Evolutionary conservation across 2,113 vertebrate genomes (phyloP), one percentile per base, ranked within the genome.

Genomic region (Callaeas wilsoni): DNA sequence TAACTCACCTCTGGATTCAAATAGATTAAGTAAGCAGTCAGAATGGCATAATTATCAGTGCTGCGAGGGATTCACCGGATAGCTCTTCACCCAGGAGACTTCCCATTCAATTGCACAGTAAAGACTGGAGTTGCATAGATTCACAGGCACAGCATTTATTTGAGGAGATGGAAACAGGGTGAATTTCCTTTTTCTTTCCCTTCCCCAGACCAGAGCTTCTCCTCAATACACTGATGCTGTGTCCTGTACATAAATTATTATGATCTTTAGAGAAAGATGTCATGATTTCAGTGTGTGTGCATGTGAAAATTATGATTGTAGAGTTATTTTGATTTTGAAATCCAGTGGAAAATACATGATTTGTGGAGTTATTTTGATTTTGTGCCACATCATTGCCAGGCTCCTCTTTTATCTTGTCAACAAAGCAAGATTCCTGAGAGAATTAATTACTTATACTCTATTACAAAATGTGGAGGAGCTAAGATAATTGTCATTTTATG

Each of bases 1-100:
- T 97, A 97, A 97, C 97, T 98, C 97, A 97, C 98, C 97, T 98
- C 97, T 96, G 93, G 96, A 97, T 97, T 98, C 98, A 97, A 95
- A 98, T 97, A 97, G 96, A 98, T 97, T 97, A 98, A 97, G 97
- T 93, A 97, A 97, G 96, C 97, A 95, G 96, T 97, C 96, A 95
- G 96, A 96, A 93, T 68, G 87, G 97, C 93, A 67, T 97, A 97
- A 97, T 97, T 97, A 96, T 89, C 96, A 91, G 91, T 30, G 91
- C 97, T 96, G 80, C 80, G 7, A 97, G 96, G 95, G 91, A 96
- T 93, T 96, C 97, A 59, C 82, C 10, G 53, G 96, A 46, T 96
- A 96, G 84, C 86, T 96, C 74, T 91, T 87, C 74, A 93, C 96
- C 96, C 97, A 69, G 37, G 97, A 96, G 94, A 94, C 80, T 94